phyloP scores from a whole-genome alignment of 2,797 vertebrate genomes.

The Salmo trutta region DNA sequence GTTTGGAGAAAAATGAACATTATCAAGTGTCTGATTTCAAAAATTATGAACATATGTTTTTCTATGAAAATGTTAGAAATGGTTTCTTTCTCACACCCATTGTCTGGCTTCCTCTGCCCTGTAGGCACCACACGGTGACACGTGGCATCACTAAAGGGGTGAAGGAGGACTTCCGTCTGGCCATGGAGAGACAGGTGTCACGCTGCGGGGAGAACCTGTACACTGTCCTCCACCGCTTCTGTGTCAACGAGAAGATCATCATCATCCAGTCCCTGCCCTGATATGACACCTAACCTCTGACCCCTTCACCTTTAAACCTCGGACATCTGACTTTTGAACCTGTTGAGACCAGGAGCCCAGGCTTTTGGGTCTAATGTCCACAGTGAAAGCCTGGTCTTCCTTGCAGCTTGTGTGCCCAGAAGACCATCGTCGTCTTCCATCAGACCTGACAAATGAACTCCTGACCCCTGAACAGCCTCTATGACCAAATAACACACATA shows the following conservation, averaged over 20 bases:
- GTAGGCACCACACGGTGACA: constrained; percentile 97
- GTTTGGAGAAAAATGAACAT: not conserved
- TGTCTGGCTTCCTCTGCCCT: constrained; percentile 2
- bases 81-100: not conserved
- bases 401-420: not conserved
- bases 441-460: not conserved
- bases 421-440: not conserved
- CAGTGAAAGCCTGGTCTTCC: not conserved
- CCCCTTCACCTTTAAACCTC: not conserved
- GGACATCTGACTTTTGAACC: constrained; percentile 1
- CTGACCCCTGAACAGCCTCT: not conserved
- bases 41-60: not conserved
- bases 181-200: constrained; percentile 98
- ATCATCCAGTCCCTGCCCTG: constrained; percentile 92
- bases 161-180: constrained; percentile 98
- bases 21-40: not conserved
- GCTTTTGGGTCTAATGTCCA: not conserved
- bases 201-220: constrained; percentile 93
- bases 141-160: constrained; percentile 98
- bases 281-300: constrained; percentile 37
- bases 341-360: too few relatives aligned
- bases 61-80: not conserved
- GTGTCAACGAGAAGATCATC: constrained; percentile 96
- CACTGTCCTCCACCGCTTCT: constrained; percentile 92
- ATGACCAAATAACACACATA: not conserved